Percentiles rank a stretch among this genome's conserved stretches.
Evolutionary conservation across 2,797 vertebrate species (phyloP).

Genomic region (Tapirus indicus): DNA sequence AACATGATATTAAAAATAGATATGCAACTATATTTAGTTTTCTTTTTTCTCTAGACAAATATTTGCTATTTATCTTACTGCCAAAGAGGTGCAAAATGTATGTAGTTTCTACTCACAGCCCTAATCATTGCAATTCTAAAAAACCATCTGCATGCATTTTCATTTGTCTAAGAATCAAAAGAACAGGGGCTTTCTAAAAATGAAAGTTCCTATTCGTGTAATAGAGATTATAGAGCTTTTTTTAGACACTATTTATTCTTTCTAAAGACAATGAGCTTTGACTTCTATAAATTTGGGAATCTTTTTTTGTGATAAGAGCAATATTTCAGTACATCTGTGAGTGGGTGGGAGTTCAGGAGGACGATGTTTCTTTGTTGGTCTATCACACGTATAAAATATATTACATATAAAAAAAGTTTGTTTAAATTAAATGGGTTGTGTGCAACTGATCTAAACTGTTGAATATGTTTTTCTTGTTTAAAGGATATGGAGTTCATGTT

Average conservation of each 20-base stretch:
- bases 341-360: neutral
- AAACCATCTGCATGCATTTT: neutral
- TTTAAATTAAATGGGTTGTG: neutral
- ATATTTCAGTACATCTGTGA: neutral
- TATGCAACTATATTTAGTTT: neutral
- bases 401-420: neutral
- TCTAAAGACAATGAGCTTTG: neutral
- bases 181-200: neutral
- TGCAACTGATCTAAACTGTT: neutral
- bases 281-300: neutral
- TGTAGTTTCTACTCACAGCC: neutral
- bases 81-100: neutral
- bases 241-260: neutral
- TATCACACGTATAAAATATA: neutral
- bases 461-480: neutral
- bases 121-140: neutral
- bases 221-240: neutral
- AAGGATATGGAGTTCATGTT: neutral
- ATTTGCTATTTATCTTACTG: neutral
- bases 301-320: neutral
- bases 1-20: neutral
- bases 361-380: neutral
- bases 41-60: neutral
- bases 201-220: neutral
- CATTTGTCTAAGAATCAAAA: neutral